Evolutionary conservation across 1,140 invertebrate genomes (phyloP), one percentile per base, ranked within the genome.

Genomic region (Brachionus manjavacas): DNA sequence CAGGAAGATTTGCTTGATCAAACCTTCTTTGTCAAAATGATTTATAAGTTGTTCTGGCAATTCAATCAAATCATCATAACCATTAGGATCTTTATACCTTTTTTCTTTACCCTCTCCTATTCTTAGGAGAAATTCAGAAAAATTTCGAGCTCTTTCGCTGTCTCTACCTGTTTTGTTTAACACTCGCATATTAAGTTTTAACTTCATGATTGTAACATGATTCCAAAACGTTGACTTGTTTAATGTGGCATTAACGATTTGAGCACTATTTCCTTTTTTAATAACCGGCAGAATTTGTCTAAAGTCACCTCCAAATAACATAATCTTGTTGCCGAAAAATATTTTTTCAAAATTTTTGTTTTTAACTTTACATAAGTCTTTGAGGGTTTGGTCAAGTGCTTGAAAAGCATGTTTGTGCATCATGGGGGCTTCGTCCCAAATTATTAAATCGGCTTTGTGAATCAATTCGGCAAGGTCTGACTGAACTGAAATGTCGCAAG

Each of bases 201-300:
- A 49, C 1, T 84, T 79, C 9, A 84, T 12, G 4, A 35, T 31
- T n/a, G 74, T 72, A 12, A 86, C 86, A 12, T 84, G 14, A 25
- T 20, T 3, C 87, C 87, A 88, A 11, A 87, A 60, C 11, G 39
- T 1, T n/a, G 80, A 85, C 3, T 70, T 84, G 85, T 88, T 88
- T 2, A 88, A 14, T 64, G 85, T 85, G 9, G 83, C 80, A 78
- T 87, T 39, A 0, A 88, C 52, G 8, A 85, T 66, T 68, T 86
- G 25, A 16, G 86, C 84, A 60, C n/a, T n/a, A n/a, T 84, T 85
- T 66, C 86, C 86, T 16, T 78, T 11, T 72, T 28, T n/a, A 41
- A 87, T 41, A 25, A 88, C 85, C 11, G 87, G 87, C 1, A 87
- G 46, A 7, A 81, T 85, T 85, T 88, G 87, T 11, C n/a, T n/a